phyloP scores from a whole-genome alignment of 2,113 vertebrate species.

The Patagioenas fasciata region DNA sequence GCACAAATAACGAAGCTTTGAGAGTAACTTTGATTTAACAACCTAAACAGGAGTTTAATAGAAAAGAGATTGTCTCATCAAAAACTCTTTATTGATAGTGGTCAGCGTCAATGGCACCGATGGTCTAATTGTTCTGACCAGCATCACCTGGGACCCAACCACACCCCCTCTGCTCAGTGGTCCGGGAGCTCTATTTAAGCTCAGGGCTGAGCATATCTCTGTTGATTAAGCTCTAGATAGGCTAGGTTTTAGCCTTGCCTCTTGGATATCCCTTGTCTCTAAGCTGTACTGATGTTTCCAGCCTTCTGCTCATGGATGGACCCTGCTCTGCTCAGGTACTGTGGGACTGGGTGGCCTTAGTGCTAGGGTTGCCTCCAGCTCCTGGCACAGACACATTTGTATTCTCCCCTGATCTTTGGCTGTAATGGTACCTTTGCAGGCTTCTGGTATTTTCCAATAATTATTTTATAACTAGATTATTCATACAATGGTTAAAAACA shows the following conservation, averaged over 20 bases:
- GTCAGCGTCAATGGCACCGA: background rate
- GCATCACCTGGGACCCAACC: background rate
- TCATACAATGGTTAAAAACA: background rate
- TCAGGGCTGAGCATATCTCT: rapidly evolving
- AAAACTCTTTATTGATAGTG: background rate
- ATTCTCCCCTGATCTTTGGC: background rate
- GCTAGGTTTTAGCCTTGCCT: rapidly evolving
- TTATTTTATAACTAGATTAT: too few species aligned
- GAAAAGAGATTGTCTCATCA: background rate
- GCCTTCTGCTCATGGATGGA: background rate
- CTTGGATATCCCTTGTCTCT: rapidly evolving
- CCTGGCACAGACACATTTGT: rapidly evolving
- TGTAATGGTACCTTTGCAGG: rapidly evolving
- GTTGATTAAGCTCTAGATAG: rapidly evolving
- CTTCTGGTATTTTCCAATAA: background rate
- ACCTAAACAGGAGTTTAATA: background rate
- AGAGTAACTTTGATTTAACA: background rate
- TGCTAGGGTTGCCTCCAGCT: rapidly evolving
- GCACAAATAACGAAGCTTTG: background rate
- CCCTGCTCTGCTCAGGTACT: background rate
- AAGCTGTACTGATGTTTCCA: rapidly evolving
- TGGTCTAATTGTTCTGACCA: background rate
- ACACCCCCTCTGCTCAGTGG: background rate
- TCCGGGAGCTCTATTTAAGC: background rate
- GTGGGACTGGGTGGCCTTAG: rapidly evolving